phyloP scores from a whole-genome alignment of 2,888 invertebrate genomes.

The Meghimatium bilineatum region DNA sequence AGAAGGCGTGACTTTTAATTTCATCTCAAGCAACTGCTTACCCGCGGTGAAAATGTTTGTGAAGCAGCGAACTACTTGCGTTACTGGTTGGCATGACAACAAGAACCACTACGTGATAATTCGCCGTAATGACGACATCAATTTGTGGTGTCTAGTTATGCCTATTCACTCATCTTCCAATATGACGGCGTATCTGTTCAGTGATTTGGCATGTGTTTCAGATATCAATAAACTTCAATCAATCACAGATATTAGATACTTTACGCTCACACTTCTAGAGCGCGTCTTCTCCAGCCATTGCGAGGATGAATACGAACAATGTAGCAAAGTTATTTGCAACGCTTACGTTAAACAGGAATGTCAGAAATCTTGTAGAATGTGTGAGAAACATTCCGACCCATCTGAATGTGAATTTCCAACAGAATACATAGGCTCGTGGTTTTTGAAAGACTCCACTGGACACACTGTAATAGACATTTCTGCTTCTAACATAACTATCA shows the following conservation, averaged over 20 bases:
- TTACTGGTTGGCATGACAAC: constrained; percentile 61
- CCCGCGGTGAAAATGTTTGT: constrained; percentile 58
- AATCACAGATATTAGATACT: constrained; percentile 41
- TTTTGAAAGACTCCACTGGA: constrained; percentile 46
- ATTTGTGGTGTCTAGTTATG: constrained; percentile 63
- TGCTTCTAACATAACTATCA: constrained; percentile 48
- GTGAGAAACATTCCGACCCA: constrained; percentile 57
- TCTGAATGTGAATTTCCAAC: constrained; percentile 62
- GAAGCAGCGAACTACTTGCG: constrained; percentile 59
- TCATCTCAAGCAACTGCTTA: constrained; percentile 59
- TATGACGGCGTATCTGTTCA: constrained; percentile 56
- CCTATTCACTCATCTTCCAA: constrained; percentile 47
- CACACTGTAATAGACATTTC: constrained; percentile 19
- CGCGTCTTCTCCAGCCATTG: constrained; percentile 59
- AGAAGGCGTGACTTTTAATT: constrained; percentile 67
- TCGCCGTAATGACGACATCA: constrained; percentile 53
- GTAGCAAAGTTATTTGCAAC: constrained; percentile 60
- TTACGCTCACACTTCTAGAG: constrained; percentile 58
- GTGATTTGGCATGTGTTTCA: constrained; percentile 58
- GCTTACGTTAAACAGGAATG: constrained; percentile 61
- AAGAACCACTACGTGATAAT: constrained; percentile 60
- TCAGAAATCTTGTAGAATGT: constrained; percentile 64
- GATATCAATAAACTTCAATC: constrained; percentile 1
- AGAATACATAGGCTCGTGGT: constrained; percentile 60
- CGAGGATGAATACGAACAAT: constrained; percentile 67